Conservation (phyloP, 2,888 invertebrate genomes). For the Nebria salina region DNA sequence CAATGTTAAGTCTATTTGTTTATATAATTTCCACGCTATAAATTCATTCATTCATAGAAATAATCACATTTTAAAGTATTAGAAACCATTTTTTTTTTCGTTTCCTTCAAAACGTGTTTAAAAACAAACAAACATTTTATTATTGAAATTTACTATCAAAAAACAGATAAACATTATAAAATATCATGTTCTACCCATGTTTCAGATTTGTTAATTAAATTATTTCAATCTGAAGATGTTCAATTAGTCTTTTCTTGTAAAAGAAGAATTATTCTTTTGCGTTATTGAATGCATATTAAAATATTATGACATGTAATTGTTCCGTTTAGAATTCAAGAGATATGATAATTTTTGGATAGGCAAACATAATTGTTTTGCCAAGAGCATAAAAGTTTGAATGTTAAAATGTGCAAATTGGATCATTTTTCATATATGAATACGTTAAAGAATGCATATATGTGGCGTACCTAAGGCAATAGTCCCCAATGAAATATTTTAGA, state of each 20-base stretch:
- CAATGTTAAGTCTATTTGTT: conserved; percentile 25
- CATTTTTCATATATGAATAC: neutral
- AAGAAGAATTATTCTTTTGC: too few relatives aligned
- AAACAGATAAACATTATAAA: too few relatives aligned
- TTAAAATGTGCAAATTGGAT: neutral
- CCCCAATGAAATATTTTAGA: neutral
- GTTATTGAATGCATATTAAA: neutral
- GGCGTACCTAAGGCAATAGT: neutral
- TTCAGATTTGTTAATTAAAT: too few relatives aligned
- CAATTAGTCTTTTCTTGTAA: too few relatives aligned
- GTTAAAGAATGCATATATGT: neutral
- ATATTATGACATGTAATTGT: neutral
- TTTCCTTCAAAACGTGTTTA: too few relatives aligned
- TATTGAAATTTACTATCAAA: too few relatives aligned
- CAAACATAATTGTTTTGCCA: neutral
- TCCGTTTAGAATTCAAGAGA: neutral
- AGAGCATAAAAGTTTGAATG: neutral
- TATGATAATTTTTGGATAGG: neutral
- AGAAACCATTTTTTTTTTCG: neutral
- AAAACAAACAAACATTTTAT: too few relatives aligned
- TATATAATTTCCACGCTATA: neutral
- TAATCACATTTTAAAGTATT: neutral
- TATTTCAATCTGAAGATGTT: too few relatives aligned
- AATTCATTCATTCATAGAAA: neutral
- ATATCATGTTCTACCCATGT: too few relatives aligned